Evolutionary conservation across 2,113 vertebrate genomes (phyloP), one percentile per base, ranked within the genome.

Genomic region (Chloropsis cyanopogon): DNA sequence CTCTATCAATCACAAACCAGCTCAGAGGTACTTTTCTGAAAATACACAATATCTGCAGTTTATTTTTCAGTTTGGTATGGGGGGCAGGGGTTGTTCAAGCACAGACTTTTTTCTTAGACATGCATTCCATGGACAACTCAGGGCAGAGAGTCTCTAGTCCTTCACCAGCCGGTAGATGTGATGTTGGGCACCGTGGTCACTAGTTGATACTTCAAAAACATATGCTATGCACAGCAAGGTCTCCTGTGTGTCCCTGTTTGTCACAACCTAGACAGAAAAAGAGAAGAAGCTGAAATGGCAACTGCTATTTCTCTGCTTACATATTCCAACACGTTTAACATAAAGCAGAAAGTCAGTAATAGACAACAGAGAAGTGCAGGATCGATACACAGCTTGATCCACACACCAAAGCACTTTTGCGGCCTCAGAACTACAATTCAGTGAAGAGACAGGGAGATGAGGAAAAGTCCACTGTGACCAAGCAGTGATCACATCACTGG

Each of bases 81-180:
- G 20, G 91, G 83, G 26, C 57, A 91, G 69, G 91, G 83, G 57
- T 66, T 82, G 57, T 89, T 97, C 90, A 96, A 96, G 95, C 95
- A 97, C 56, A 42, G 91, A 24, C 26, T 92, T 82, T 90, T 91
- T 91, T 83, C 95, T 96, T 82, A 93, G 92, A 93, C 91, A 93
- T 59, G 92, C 92, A 96, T 81, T 90, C 90, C 91, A 59, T 56
- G 65, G 90, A 88, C 37, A 64, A 78, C 73, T 94, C 87, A 54
- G 41, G 56, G 56, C 89, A 96, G 96, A 69, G 11, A 96, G 97
- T 95, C 96, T 97, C 90, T 98, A 99, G 97, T 99, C 99, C 97
- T 99, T 99, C 97, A 99, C 98, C 56, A 99, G 98, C 95, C 98
- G 98, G 97, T 99, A 99, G 97, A 99, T 99, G 86, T 99, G 99